Conservation (phyloP, 2,113 vertebrate species). For the Syrmaticus mikado region DNA sequence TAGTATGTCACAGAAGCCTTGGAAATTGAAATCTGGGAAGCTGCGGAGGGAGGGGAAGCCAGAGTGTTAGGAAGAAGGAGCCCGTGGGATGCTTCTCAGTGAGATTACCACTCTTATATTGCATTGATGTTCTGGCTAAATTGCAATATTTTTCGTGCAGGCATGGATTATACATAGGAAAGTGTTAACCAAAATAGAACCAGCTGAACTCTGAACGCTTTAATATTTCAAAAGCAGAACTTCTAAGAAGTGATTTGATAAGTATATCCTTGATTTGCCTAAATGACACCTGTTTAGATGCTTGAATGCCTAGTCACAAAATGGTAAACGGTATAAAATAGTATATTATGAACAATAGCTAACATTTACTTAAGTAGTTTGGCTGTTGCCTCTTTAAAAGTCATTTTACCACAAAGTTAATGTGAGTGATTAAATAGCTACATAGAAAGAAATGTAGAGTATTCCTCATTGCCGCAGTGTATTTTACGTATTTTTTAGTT, state of each 20-base stretch:
- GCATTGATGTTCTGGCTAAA: neutral
- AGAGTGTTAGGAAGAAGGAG: neutral
- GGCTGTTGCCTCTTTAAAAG: neutral
- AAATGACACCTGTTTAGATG: neutral
- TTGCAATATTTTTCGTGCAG: neutral
- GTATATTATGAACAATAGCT: neutral
- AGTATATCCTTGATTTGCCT: neutral
- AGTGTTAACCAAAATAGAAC: neutral
- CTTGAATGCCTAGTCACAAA: neutral
- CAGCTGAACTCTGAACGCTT: neutral
- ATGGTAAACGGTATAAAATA: neutral
- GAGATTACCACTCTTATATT: neutral
- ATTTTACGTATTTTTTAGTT: neutral
- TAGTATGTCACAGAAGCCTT: neutral
- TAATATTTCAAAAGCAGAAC: constrained; percentile 1
- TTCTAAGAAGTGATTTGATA: neutral
- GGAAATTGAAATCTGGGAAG: neutral
- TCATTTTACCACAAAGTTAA: neutral
- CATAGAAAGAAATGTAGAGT: neutral
- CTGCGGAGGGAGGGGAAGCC: neutral
- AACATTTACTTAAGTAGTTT: neutral
- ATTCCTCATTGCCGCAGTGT: neutral
- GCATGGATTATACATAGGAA: neutral
- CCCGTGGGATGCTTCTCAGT: neutral
- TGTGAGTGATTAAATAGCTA: neutral